Percentiles rank a stretch among this genome's conserved stretches.
phyloP scores from a whole-genome alignment of 1,140 invertebrate genomes.

The Ips typographus region DNA sequence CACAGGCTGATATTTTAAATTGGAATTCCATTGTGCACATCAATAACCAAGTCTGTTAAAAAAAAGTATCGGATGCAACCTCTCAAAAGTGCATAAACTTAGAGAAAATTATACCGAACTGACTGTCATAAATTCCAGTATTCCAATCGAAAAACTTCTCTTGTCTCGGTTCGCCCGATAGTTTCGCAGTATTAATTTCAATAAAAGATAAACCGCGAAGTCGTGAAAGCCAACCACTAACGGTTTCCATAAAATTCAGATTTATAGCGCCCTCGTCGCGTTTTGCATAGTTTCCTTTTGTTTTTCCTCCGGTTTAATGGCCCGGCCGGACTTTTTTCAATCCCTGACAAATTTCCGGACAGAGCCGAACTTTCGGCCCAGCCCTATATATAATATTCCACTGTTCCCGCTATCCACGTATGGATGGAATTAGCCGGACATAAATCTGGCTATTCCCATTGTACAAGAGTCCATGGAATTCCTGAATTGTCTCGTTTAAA shows the following conservation, averaged over 20 bases:
- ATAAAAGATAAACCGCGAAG: constrained; percentile 25
- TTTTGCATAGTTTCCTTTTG: constrained; percentile 26
- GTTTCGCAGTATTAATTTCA: constrained; percentile 23
- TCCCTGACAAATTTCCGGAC: constrained; percentile 22
- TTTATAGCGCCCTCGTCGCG: constrained; percentile 13
- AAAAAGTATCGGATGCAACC: too few relatives aligned
- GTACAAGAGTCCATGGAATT: too few relatives aligned
- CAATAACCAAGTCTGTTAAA: too few relatives aligned
- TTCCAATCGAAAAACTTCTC: constrained; percentile 12
- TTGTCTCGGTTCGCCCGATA: constrained; percentile 15
- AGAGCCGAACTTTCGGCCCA: constrained; percentile 7
- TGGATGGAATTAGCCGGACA: constrained; percentile 22
- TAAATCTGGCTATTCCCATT: constrained; percentile 1
- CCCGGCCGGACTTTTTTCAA: constrained; percentile 11
- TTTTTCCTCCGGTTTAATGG: constrained; percentile 18
- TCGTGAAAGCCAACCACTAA: constrained; percentile 22
- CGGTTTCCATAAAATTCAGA: constrained; percentile 21
- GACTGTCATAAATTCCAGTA: constrained; percentile 5
- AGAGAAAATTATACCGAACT: background rate
- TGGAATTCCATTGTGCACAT: too few relatives aligned
- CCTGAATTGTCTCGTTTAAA: too few relatives aligned
- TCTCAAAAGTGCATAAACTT: too few relatives aligned
- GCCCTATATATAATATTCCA: constrained; percentile 15
- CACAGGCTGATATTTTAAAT: too few relatives aligned
- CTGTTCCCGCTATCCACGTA: constrained; percentile 11